Conservation (phyloP, 2,888 invertebrate species). For the Melanargia galathea region DNA sequence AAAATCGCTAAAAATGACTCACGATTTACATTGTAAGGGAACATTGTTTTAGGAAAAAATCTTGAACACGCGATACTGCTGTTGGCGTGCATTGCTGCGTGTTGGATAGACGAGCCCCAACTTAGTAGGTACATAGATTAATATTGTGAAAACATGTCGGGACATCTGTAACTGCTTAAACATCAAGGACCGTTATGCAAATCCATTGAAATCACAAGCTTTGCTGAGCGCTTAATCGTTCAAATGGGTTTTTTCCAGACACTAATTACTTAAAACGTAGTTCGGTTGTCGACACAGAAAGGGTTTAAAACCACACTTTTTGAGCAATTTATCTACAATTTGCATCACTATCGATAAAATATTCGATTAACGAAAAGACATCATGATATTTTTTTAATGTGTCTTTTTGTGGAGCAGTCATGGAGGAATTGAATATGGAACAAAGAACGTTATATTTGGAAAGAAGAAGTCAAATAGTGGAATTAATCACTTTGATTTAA, state of each 20-base stretch:
- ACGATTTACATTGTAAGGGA: no score
- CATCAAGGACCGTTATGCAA: constrained; percentile 10
- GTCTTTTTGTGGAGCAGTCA: neutral
- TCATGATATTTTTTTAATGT: neutral
- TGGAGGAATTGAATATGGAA: no score
- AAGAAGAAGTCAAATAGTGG: no score
- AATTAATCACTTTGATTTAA: no score
- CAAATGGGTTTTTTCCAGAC: constrained; percentile 13
- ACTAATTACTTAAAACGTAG: constrained; percentile 18
- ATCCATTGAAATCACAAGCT: constrained; percentile 20
- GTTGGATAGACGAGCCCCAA: no score
- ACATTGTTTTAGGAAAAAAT: no score
- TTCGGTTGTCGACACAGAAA: constrained; percentile 4
- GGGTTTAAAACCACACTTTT: neutral
- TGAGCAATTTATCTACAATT: constrained; percentile 6
- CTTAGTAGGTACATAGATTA: no score
- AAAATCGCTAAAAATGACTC: no score
- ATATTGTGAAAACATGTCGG: neutral
- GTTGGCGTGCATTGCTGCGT: no score
- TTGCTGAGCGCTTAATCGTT: constrained; percentile 13
- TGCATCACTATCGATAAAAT: neutral
- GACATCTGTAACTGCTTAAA: constrained; percentile 3
- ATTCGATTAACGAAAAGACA: neutral
- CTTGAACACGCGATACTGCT: no score
- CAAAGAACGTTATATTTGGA: no score